Conservation (phyloP, 2,797 vertebrate species). For the Masticophis lateralis region DNA sequence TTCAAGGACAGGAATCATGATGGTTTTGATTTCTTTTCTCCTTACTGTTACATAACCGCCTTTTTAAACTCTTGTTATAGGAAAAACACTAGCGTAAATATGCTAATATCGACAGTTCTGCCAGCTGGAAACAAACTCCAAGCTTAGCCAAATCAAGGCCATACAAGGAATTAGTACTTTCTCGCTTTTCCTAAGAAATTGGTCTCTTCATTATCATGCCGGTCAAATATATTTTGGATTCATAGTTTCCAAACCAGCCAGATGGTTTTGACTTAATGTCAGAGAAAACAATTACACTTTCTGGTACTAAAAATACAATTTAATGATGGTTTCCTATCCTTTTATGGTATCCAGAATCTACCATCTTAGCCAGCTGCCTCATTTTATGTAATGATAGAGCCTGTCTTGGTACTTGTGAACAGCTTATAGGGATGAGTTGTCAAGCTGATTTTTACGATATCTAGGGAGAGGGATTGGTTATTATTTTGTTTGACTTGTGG, state of each 20-base stretch:
- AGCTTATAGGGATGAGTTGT: neutral
- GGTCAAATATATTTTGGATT: neutral
- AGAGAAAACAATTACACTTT: neutral
- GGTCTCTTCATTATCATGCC: neutral
- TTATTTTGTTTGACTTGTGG: slow-evolving; percentile 8
- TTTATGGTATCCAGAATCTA: neutral
- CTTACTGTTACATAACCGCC: neutral
- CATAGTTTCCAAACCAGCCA: neutral
- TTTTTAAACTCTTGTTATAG: neutral
- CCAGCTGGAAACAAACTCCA: neutral
- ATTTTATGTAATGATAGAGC: neutral
- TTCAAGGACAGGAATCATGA: neutral
- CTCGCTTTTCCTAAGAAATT: neutral
- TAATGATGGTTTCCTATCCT: neutral
- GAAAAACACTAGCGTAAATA: neutral
- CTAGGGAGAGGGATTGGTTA: neutral
- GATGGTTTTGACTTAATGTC: neutral
- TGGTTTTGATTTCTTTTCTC: neutral
- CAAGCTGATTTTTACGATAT: neutral
- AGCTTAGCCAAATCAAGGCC: neutral
- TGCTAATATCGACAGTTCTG: neutral
- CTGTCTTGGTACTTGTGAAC: neutral
- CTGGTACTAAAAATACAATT: neutral
- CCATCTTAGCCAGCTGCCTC: neutral
- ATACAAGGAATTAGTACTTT: neutral